Base-by-base conservation (phyloP, 1,140 invertebrate species). In the Venturia canescens region DNA sequence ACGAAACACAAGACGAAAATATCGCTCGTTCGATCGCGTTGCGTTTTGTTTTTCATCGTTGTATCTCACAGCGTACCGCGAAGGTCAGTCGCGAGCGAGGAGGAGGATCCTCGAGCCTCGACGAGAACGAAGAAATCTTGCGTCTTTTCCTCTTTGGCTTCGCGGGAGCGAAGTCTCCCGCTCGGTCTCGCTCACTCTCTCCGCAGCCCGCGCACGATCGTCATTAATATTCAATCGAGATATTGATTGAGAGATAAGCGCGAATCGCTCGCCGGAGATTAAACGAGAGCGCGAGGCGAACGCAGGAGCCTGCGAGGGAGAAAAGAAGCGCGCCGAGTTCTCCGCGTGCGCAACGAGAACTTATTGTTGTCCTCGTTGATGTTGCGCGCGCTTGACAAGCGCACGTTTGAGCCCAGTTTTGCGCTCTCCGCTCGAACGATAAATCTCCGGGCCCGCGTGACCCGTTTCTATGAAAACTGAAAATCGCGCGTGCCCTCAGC, bases 161-260 rank as follows among this genome's bases (percentile, higher is more conserved):
- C 53, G n/a, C n/a, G n/a, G n/a, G n/a, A n/a, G n/a, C n/a, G 3
- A 57, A 57, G n/a, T 5, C 53, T 23, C 53, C 5, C 53, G 1
- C 53, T 57, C 53, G 53, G 1, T n/a, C 53, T n/a, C 18, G 2
- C 53, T 57, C 21, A 9, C 11, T 44, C 38, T 44, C 7, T 44
- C 11, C 38, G 13, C 13, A 44, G 7, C 53, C 53, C 18, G n/a
- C 6, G 4, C 53, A n/a, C 53, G 53, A 57, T 57, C 53, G 18
- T 57, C 21, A 57, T 57, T 57, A 57, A 57, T 57, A 57, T 57
- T 57, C 53, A 57, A 57, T 57, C 53, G 53, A n/a, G 53, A 57
- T 57, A 57, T 57, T 57, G 53, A 57, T 57, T 57, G 53, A 57
- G 53, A 57, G 53, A 57, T 57, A 57, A 57, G 53, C 6, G 53